Evolutionary conservation across 92 coral and sea anemone genomes (phyloP), one percentile per base, ranked within the genome.

Genomic region (Phenganax subtilis): DNA sequence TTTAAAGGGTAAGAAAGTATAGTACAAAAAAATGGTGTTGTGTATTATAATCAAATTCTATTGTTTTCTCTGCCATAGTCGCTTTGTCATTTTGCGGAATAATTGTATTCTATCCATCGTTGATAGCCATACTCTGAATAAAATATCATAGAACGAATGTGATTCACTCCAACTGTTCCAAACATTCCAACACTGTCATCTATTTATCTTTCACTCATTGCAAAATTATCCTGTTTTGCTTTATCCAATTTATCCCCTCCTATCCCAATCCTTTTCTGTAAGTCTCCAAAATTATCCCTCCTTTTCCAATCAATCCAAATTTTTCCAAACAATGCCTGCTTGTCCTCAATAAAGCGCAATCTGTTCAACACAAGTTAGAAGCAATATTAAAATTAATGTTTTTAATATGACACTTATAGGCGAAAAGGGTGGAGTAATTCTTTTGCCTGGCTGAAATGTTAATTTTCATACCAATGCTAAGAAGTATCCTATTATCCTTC

Each of bases 351-450:
- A 60, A 77, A 57, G 71, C 11, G 62, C 63, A 8, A 79, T 79
- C 83, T 79, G 83, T 79, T 51, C 83, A 79, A 79, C 62, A 79
- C 52, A 79, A 79, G 83, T 79, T 66, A 77, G 81, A 79, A 68
- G 83, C 52, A 79, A 79, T 79, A 15, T 79, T 79, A 79, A 79
- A 62, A 79, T 44, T 27, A 30, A 58, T 55, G 66, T 15, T 77
- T 56, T 77, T 77, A 55, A 76, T 55, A 58, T 10, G 28, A 58
- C 51, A 37, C 9, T 20, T 59, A 0, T 62, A 37, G 6, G 54
- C 25, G 15, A 27, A 55, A 55, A 31, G n/a, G 44, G 30, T 60
- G 37, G 20, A 29, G 31, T 2, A 31, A 28, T 25, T 56, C 51
- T 17, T 31, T 47, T 63, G 28, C 17, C 17, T 63, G 83, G 83